Evolutionary conservation across 2,888 invertebrate species (phyloP), one percentile per base, ranked within the genome.

Genomic region (Chloromyia formosa): DNA sequence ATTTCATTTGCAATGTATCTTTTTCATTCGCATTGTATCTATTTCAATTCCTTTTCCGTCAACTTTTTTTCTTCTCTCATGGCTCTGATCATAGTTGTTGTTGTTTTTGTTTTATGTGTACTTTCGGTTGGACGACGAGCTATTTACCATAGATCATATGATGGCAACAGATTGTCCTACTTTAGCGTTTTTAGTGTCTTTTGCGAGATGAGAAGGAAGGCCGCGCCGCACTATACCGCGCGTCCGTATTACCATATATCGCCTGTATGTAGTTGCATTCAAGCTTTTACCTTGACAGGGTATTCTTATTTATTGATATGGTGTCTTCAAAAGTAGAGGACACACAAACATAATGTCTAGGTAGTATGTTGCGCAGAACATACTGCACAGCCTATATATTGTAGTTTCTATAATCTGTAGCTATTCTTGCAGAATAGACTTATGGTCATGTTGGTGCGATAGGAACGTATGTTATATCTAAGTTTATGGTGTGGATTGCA

Each of bases 61-160:
- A 16, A 12, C 4, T 16, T 14, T 35, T 35, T 7, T 2, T 35
- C 27, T 35, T 7, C 27, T 7, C 27, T 7, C 27, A 7, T 2
- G 27, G 2, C 27, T 35, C 27, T 35, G 27, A 4, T 35, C 27
- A 35, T 2, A 4, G 27, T 35, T 35, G 2, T 35, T 4, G 3
- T 35, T 35, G 27, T 35, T 35, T 35, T 35, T 4, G 3, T 35
- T 35, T 35, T 49, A n/a, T 49, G 14, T 49, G 49, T n/a, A 10
- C 14, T 49, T 3, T 49, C 49, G 12, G 49, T 49, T 10, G 23
- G 23, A 62, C 62, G 62, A 62, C 14, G 62, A 66, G 49, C 66
- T 66, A 66, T 66, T 66, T 66, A 66, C 66, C 66, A 66, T 66
- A 66, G 66, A 66, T 66, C 66, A 66, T 66, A 66, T 66, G 64